Evolutionary conservation across 2,113 vertebrate genomes (phyloP), one percentile per base, ranked within the genome.

Genomic region (Microtus oregoni): DNA sequence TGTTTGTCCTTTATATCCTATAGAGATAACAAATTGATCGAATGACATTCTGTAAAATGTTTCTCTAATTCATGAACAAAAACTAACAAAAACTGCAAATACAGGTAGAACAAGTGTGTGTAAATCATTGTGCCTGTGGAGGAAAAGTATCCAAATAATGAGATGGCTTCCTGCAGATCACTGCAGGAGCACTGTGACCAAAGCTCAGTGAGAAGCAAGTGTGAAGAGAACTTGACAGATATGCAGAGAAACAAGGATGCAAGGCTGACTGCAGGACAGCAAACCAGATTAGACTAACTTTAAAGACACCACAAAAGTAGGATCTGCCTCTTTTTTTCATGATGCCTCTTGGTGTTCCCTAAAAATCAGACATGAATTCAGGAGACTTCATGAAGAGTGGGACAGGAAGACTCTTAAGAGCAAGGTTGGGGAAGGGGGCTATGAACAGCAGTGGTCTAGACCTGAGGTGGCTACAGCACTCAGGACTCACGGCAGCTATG

Each of bases 61-160:
- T 86, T 47, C 89, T 90, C 77, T 89, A 92, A 92, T 44, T 77
- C 75, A 67, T 32, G 58, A 44, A 19, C 35, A 91, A 92, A 92
- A 41, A 41, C 41, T 41, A 41, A 41, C 41, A 41, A 41, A 41
- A 41, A 41, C 41, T 41, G 41, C 41, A 41, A 41, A 41, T 41
- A 41, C 41, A 41, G 41, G 41, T 41, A 41, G 41, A 41, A 41
- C 41, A 41, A 41, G 41, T 41, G 41, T 41, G 41, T 41, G 41
- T 41, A 41, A 41, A 41, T 41, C 41, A 41, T 41, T 41, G 41
- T 41, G 41, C 41, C 41, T 41, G 41, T 41, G 41, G 41, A 41
- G 41, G 41, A 41, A 41, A 41, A 41, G 3, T 41, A 41, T 41
- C 41, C 41, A 41, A 41, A 41, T 41, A 41, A 41, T 41, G 41